Conservation (phyloP, 2,888 invertebrate species). For the Ditula angustiorana region DNA sequence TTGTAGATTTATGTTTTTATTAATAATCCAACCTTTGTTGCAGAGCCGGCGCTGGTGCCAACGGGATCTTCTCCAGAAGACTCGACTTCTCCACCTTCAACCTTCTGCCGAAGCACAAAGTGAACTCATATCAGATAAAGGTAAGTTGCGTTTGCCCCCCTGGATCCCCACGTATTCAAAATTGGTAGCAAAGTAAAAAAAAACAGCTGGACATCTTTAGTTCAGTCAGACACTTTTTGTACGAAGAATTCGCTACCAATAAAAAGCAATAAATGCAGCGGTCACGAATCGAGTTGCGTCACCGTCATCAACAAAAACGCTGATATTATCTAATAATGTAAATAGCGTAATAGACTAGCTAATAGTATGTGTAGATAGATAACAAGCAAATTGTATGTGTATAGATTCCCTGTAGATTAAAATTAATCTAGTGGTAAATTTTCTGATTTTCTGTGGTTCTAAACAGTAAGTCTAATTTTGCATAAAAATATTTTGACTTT, state of each 20-base stretch:
- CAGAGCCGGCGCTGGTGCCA: constrained; percentile 95
- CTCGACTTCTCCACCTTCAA: constrained; percentile 98
- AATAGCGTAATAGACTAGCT: constrained; percentile 4
- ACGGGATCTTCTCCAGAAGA: constrained; percentile 96
- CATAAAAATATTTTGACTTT: no score
- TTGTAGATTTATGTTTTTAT: no score
- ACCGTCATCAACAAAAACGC: constrained; percentile 11
- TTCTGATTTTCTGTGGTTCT: no score
- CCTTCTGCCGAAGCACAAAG: constrained; percentile 96
- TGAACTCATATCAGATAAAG: constrained; percentile 99
- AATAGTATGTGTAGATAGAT: constrained; percentile 10
- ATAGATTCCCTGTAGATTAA: background rate
- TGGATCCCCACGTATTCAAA: no score
- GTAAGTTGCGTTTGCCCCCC: no score
- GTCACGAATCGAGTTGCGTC: constrained; percentile 14
- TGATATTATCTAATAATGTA: constrained; percentile 27
- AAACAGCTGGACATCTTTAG: no score
- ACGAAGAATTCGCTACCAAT: background rate
- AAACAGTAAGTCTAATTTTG: no score
- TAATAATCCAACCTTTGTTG: no score
- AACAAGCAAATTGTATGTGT: background rate
- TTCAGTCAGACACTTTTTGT: constrained; percentile 16
- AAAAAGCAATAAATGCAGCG: constrained; percentile 12
- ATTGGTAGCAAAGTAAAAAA: no score
- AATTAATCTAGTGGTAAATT: no score